Percentiles rank a stretch among this genome's conserved stretches.
Conservation (phyloP, 2,113 vertebrate genomes). For the Indri indri region DNA sequence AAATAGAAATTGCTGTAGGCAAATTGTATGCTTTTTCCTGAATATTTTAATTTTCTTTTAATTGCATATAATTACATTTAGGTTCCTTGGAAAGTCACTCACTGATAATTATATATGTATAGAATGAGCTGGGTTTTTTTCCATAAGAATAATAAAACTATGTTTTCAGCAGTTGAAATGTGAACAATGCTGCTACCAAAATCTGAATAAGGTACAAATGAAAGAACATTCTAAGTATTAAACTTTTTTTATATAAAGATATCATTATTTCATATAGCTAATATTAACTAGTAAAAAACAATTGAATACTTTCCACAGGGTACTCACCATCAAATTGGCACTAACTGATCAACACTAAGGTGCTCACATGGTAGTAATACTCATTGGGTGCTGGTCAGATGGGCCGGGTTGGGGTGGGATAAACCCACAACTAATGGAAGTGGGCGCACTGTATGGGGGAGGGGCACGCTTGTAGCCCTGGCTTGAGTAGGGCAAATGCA, state of each 20-base stretch:
- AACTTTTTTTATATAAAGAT: not conserved
- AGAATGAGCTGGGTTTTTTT: not conserved
- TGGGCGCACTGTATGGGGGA: no score
- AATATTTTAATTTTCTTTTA: constrained; percentile 24
- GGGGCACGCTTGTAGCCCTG: no score
- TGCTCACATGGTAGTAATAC: no score
- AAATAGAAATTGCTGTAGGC: not conserved
- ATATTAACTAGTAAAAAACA: not conserved
- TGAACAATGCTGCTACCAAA: not conserved
- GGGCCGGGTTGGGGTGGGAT: no score
- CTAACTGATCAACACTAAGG: no score
- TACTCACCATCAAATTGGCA: no score
- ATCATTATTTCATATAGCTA: not conserved
- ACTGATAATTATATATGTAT: not conserved
- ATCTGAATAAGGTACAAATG: not conserved
- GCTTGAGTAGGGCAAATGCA: no score
- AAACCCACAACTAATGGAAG: no score
- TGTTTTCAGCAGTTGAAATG: constrained; percentile 3
- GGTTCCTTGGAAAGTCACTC: not conserved
- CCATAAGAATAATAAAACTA: not conserved
- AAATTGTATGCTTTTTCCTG: not conserved
- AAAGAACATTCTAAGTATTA: not conserved
- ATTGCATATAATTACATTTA: constrained; percentile 16
- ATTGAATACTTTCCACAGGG: no score
- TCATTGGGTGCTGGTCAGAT: no score